Evolutionary conservation across 2,888 invertebrate genomes (phyloP).

Genomic region (Xanthostigma xanthostigma): DNA sequence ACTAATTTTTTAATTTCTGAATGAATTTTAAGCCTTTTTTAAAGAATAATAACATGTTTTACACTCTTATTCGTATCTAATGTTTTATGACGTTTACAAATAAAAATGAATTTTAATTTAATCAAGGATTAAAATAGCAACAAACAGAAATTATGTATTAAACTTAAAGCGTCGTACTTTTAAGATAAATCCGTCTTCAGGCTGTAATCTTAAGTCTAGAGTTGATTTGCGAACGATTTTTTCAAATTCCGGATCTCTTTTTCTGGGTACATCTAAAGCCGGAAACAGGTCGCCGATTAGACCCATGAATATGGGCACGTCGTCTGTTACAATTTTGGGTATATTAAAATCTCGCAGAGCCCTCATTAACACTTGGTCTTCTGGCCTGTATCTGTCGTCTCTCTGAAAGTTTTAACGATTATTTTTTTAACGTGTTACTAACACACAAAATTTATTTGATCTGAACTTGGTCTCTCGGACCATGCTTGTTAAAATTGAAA

Average conservation of each 20-base stretch:
- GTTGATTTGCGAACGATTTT: constrained; percentile 61
- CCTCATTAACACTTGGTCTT: constrained; percentile 89
- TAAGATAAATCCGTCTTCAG: constrained; percentile 77
- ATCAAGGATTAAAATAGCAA: too few species aligned
- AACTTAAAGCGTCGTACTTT: constrained; percentile 35
- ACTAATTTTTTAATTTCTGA: too few species aligned
- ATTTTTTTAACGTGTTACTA: background rate
- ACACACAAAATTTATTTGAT: background rate
- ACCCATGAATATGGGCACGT: constrained; percentile 84
- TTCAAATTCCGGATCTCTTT: constrained; percentile 74
- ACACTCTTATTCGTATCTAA: too few species aligned
- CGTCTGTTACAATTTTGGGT: constrained; percentile 88
- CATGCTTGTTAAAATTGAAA: too few species aligned
- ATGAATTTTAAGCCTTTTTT: too few species aligned
- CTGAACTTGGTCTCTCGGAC: background rate
- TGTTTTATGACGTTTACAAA: too few species aligned
- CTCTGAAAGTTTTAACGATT: constrained; percentile 28
- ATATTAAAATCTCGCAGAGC: constrained; percentile 88
- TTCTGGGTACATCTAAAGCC: constrained; percentile 80
- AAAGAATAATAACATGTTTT: too few species aligned
- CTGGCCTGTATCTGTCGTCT: constrained; percentile 58
- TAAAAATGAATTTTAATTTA: too few species aligned
- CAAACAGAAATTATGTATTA: too few species aligned
- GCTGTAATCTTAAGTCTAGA: constrained; percentile 69
- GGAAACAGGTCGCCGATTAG: constrained; percentile 88